phyloP scores from a whole-genome alignment of 2,113 vertebrate genomes.

The Poeciliopsis retropinna region DNA sequence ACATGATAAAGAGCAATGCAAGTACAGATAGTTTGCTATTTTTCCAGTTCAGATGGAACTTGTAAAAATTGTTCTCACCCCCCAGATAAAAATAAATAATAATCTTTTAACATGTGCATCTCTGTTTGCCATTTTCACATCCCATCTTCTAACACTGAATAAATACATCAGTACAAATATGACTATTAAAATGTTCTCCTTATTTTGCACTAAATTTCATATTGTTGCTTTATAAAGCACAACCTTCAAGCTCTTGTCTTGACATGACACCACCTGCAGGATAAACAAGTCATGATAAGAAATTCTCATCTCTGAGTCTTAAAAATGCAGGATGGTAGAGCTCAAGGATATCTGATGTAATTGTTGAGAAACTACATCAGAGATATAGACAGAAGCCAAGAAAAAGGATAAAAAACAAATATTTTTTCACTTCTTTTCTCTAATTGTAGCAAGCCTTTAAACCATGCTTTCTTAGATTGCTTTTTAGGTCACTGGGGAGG shows the following conservation, averaged over 20 bases:
- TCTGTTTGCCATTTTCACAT: not conserved
- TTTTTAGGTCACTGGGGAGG: constrained; percentile 55
- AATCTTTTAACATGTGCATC: not conserved
- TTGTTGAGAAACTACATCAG: constrained; percentile 9
- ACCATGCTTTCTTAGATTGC: not conserved
- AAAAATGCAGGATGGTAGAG: constrained; percentile 33
- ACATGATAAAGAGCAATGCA: no score
- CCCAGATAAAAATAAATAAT: not conserved
- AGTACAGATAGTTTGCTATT: not conserved
- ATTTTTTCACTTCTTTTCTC: constrained; percentile 15
- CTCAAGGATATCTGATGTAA: constrained; percentile 43
- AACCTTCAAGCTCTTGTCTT: constrained; percentile 25
- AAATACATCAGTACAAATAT: not conserved
- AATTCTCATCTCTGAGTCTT: constrained; percentile 14
- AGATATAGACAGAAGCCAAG: constrained; percentile 12
- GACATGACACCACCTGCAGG: constrained; percentile 15
- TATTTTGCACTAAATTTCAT: not conserved
- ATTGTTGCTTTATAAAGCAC: constrained; percentile 5
- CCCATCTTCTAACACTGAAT: not conserved
- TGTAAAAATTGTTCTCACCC: not conserved
- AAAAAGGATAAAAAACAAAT: constrained; percentile 13
- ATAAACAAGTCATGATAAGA: constrained; percentile 32
- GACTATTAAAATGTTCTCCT: not conserved
- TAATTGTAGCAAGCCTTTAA: constrained; percentile 24
- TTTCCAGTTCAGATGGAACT: not conserved